Percentiles rank a stretch among this genome's conserved stretches.
These are phyloP conservation scores for Dolomedes plantarius DNA, from an alignment of 2,888 invertebrate genomes.

Conservation along the genomic window DNA sequence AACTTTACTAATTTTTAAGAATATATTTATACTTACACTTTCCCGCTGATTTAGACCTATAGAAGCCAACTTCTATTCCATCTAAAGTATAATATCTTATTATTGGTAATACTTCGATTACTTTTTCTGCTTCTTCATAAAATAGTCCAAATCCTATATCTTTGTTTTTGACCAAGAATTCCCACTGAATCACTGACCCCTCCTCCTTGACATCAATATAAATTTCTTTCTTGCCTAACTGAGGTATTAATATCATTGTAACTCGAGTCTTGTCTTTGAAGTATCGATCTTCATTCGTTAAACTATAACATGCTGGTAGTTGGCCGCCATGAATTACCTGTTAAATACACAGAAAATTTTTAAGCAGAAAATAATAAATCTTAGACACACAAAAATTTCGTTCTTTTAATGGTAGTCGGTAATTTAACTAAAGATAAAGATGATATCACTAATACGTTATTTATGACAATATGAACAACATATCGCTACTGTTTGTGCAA, in stretches of 20 bases:
- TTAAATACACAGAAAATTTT: background rate
- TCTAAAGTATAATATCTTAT: slow-evolving; percentile 17
- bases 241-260: background rate
- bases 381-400: no score
- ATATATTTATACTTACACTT: slow-evolving; percentile 29
- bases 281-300: background rate
- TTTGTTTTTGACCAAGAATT: slow-evolving; percentile 18
- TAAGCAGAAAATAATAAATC: background rate
- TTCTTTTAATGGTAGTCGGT: no score
- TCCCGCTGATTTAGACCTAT: slow-evolving; percentile 12
- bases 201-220: slow-evolving; percentile 7
- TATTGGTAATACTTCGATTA: slow-evolving; percentile 16
- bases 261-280: background rate
- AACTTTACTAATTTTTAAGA: no score
- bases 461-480: no score
- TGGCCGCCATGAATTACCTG: slow-evolving; percentile 24
- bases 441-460: no score
- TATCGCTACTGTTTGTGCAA: no score
- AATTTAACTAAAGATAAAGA: no score
- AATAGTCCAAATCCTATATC: slow-evolving; percentile 41
- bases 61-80: slow-evolving; percentile 8
- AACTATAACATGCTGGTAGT: slow-evolving; percentile 20
- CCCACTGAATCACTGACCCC: slow-evolving; percentile 30
- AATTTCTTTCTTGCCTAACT: slow-evolving; percentile 11
- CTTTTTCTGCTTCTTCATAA: background rate